Evolutionary conservation across 2,888 invertebrate species (phyloP), one percentile per base, ranked within the genome.

Genomic region (Catocala nupta): DNA sequence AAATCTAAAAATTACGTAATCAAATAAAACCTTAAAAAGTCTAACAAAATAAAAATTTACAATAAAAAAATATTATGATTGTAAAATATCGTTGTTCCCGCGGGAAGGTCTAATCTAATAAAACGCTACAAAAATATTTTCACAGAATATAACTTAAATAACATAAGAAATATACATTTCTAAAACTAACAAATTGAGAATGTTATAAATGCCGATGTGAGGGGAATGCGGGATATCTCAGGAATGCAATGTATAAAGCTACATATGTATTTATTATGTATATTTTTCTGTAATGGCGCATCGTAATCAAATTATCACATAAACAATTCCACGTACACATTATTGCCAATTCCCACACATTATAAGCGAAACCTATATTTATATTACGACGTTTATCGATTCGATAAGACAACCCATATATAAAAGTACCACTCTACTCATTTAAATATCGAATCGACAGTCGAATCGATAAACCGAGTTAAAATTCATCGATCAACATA

Each of bases 11-110:
- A 75, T 81, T 77, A 79, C 78, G 73, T 71, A 72, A 76, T 69
- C 63, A 75, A 63, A 77, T 79, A 79, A 77, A 75, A 73, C 75
- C 84, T 84, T 88, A 89, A 86, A 88, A 88, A 70, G 75, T 83
- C 83, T 90, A 91, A 92, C 87, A 92, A 92, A 92, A 90, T 90
- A 91, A 88, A 92, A 89, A 90, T 90, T 86, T 90, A 92, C 90
- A 92, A 81, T 86, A 86, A 86, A 87, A 25, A 85, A 87, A 89
- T 85, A 87, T 84, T 82, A 78, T 85, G 85, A 79, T 76, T 81
- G 80, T 82, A 84, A 80, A 88, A 89, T 90, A 90, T 92, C 92
- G 93, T 92, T 92, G 93, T 89, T 87, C 85, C 89, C 84, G 70
- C 59, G 77, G 91, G 91, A 90, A 89, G 87, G 85, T 86, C 77